Conservation (phyloP, 1,140 invertebrate genomes). For the Drosophila subpulchrella region DNA sequence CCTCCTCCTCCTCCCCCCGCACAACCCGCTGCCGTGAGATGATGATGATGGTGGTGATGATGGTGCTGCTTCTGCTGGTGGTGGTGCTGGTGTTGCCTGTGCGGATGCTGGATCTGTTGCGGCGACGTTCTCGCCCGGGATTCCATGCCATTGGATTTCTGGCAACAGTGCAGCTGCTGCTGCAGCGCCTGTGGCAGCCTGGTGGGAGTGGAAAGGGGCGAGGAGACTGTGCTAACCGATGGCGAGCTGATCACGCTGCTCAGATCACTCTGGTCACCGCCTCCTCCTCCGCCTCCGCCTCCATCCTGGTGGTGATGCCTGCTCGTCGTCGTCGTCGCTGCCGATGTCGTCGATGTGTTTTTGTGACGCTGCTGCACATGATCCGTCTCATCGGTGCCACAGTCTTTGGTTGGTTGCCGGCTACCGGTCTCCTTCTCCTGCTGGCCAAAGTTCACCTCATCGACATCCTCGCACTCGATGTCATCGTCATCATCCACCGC, state of each 20-base stretch:
- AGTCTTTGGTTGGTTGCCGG: conserved; percentile 74
- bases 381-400: conserved; percentile 75
- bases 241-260: conserved; percentile 78
- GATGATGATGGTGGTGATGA: conserved; percentile 66
- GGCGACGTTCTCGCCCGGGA: conserved; percentile 56
- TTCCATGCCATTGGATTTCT: conserved; percentile 43
- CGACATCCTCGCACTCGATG: conserved; percentile 72
- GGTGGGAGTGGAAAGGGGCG: conserved; percentile 80
- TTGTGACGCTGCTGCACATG: conserved; percentile 78
- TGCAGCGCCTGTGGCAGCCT: conserved; percentile 66
- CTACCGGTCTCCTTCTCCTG: conserved; percentile 28
- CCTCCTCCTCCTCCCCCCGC: conserved; percentile 26
- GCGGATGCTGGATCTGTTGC: conserved; percentile 48
- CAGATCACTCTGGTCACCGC: conserved; percentile 66
- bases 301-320: conserved; percentile 49
- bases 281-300: conserved; percentile 37
- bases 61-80: conserved; percentile 66
- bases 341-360: conserved; percentile 26
- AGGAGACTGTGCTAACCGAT: conserved; percentile 77
- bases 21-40: conserved; percentile 44
- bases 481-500: conserved; percentile 74
- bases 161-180: conserved; percentile 70
- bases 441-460: conserved; percentile 71
- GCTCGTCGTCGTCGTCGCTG: conserved; percentile 15
- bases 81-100: conserved; percentile 63